Conservation (phyloP, 2,888 invertebrate species). For the Hirtodrosophila duncani region DNA sequence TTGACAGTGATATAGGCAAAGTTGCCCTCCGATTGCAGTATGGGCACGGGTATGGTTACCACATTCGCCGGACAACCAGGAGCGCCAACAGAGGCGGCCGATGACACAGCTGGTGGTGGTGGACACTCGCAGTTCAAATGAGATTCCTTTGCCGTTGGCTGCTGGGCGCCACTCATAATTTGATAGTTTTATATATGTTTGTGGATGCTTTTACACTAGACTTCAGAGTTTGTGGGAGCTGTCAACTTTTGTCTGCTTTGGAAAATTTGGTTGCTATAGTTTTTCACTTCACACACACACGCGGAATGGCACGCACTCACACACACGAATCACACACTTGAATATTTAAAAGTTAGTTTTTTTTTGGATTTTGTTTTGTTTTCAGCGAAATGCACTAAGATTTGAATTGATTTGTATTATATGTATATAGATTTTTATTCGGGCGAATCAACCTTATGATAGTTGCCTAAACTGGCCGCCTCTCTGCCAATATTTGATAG, state of each 20-base stretch:
- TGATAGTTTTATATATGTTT: conserved; percentile 10
- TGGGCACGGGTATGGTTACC: conserved; percentile 78
- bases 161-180: conserved; percentile 33
- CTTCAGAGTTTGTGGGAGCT: conserved; percentile 14
- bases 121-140: conserved; percentile 43
- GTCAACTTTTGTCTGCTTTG: conserved; percentile 27
- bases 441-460: conserved; percentile 78
- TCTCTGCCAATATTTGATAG: conserved; percentile 82
- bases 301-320: conserved; percentile 9
- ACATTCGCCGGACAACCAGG: conserved; percentile 64
- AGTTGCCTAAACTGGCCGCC: conserved; percentile 76
- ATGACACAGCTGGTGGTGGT: conserved; percentile 23
- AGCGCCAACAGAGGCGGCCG: conserved; percentile 39
- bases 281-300: conserved; percentile 19
- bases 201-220: conserved; percentile 21
- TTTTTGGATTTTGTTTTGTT: too few relatives aligned
- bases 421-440: conserved; percentile 65
- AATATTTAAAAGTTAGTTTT: too few relatives aligned
- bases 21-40: conserved; percentile 80
- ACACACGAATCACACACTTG: conserved; percentile 20
- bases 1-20: conserved; percentile 88
- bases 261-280: conserved; percentile 56
- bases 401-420: conserved; percentile 14
- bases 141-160: conserved; percentile 44
- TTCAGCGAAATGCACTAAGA: too few relatives aligned